Evolutionary conservation across 2,113 vertebrate species (phyloP).

Genomic region (Sinocyclocheilus grahami): DNA sequence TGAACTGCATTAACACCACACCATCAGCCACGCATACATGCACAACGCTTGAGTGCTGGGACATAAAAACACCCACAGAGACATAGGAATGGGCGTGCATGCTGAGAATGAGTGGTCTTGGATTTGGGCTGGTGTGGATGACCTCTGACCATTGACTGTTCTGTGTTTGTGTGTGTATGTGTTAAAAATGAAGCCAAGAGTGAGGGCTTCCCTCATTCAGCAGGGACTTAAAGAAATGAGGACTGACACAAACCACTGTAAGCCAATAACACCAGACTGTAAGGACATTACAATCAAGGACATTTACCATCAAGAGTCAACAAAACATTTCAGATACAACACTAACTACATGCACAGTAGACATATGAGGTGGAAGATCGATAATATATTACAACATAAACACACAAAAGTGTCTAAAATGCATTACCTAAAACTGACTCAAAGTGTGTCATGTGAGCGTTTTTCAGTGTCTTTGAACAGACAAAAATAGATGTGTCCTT

Average conservation of each 20-base stretch:
- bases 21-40: constrained; percentile 28
- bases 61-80: neutral
- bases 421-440: neutral
- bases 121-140: neutral
- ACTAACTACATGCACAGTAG: neutral
- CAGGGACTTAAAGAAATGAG: constrained; percentile 18
- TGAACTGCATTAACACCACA: constrained; percentile 54
- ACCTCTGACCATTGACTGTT: neutral
- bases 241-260: constrained; percentile 13
- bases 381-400: neutral
- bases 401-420: neutral
- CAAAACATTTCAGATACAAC: neutral
- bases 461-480: neutral
- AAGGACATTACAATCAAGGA: constrained; percentile 19
- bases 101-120: neutral
- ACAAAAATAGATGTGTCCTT: constrained; percentile 14
- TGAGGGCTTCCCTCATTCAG: constrained; percentile 20
- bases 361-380: neutral
- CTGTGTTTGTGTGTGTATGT: neutral
- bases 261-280: neutral
- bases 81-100: neutral
- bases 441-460: neutral
- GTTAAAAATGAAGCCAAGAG: constrained; percentile 9
- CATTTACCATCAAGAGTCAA: constrained; percentile 3
- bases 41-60: neutral